Conservation (phyloP, 30 jellyfish, hydroid and myxozoan genomes). For the Chrysaora quinquecirrha region DNA sequence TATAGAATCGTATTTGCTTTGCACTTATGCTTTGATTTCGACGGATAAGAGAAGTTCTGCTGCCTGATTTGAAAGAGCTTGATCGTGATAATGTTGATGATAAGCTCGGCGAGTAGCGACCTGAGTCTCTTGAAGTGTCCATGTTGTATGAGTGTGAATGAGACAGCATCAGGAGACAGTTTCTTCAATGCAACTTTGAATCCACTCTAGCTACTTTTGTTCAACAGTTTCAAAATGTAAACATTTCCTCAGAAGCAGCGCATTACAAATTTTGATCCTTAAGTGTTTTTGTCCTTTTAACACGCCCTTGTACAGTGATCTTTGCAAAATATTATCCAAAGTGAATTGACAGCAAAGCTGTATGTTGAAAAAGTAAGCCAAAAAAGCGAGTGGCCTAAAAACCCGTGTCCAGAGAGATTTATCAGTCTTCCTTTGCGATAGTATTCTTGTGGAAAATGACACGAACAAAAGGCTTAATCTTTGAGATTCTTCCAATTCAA, state of each 20-base stretch:
- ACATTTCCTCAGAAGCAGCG: not conserved
- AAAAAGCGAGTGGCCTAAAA: too few species aligned
- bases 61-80: conserved; percentile 74
- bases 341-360: too few species aligned
- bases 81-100: conserved; percentile 75
- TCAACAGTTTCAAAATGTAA: too few species aligned
- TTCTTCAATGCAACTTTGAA: too few species aligned
- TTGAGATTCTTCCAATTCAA: conserved; percentile 52
- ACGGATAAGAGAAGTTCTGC: conserved; percentile 90
- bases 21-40: conserved; percentile 97
- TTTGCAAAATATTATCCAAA: too few species aligned
- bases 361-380: too few species aligned
- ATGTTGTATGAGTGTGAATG: conserved; percentile 23
- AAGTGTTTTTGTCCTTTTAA: too few species aligned
- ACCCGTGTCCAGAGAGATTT: too few species aligned
- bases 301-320: too few species aligned
- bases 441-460: conserved; percentile 59
- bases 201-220: too few species aligned
- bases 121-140: conserved; percentile 77
- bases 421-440: conserved; percentile 37
- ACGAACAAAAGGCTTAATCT: conserved; percentile 74
- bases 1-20: conserved; percentile 87
- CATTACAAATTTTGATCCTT: conserved; percentile 3
- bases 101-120: conserved; percentile 64
- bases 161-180: not conserved